Percentiles rank a stretch among this genome's conserved stretches.
phyloP scores from a whole-genome alignment of 1,140 invertebrate species.

The Rhynchophorus ferrugineus region DNA sequence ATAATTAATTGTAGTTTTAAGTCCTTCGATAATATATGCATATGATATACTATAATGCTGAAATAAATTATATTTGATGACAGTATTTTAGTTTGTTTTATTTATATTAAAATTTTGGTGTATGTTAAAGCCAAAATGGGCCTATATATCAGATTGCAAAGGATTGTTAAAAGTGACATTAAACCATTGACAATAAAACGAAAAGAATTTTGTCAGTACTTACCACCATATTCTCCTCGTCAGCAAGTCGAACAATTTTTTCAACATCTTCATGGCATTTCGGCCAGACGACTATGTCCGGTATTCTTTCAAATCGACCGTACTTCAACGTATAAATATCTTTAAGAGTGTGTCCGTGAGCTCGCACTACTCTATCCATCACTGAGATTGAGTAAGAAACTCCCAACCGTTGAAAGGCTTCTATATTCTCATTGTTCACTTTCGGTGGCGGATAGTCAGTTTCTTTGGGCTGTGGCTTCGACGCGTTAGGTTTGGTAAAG shows the following conservation, averaged over 20 bases:
- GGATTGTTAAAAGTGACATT: too few species aligned
- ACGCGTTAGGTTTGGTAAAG: conserved; percentile 37
- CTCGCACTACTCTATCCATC: conserved; percentile 76
- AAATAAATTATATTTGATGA: too few species aligned
- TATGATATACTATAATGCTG: too few species aligned
- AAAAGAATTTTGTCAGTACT: background rate
- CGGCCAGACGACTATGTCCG: conserved; percentile 92
- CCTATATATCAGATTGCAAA: too few species aligned
- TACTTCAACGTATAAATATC: conserved; percentile 73
- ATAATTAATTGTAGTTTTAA: too few species aligned
- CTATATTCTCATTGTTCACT: conserved; percentile 49
- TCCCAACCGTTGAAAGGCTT: conserved; percentile 50
- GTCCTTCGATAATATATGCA: too few species aligned
- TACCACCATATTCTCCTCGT: conserved; percentile 61
- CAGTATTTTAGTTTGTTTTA: too few species aligned
- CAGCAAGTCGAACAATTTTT: conserved; percentile 70
- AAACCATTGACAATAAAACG: too few species aligned
- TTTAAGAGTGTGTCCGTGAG: conserved; percentile 92
- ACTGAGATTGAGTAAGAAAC: conserved; percentile 65
- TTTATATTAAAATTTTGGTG: too few species aligned
- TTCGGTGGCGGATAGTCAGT: conserved; percentile 49
- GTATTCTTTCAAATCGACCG: conserved; percentile 73
- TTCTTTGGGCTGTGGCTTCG: conserved; percentile 46
- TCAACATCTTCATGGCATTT: conserved; percentile 74
- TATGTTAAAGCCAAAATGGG: too few species aligned